Base-by-base conservation (phyloP, 2,113 vertebrate species). In the Muntiacus reevesi region DNA sequence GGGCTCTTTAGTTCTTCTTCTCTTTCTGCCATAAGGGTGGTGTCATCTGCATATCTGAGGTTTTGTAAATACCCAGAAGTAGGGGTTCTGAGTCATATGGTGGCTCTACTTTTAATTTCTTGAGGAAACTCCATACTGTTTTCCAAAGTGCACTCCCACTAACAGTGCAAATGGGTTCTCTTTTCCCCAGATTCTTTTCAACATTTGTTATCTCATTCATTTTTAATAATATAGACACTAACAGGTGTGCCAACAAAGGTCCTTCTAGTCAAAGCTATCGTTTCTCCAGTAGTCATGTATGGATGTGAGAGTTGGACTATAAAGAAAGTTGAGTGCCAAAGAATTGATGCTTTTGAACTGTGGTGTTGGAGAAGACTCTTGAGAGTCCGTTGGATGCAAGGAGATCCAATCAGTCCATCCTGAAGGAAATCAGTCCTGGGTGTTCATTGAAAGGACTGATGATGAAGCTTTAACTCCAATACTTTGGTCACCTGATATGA, bases 11-110 rank as follows among this genome's bases (percentile, higher is more conserved):
- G 67, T 71, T 71, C 67, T 71, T 71, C 8, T 71, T 40, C 2
- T 0, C 19, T 71, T 71, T 71, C 19, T 71, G 19, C 10, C n/a
- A 12, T 71, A 23, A 40, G 19, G 19, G 2, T 71, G 5, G 67
- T 40, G n/a, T 23, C 10, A 12, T 71, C n/a, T 71, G n/a, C 0
- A 0, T 40, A 40, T 40, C n/a, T 40, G 2, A 40, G 2, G 2
- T 71, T 71, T 71, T 71, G 21, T 40, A 71, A 71, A 71, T 71
- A 71, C 5, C n/a, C n/a, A 71, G 67, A 40, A 71, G 28, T 47
- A 67, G 21, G 14, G 7, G 17, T 57, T 10, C 14, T 74, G 6
- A 15, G 27, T 85, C 14, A 21, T 21, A 71, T 28, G 21, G 10
- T 83, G n/a, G 40, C 25, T 57, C 36, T 57, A 19, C 45, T 74